Evolutionary conservation across 2,797 vertebrate species (phyloP), one percentile per base, ranked within the genome.

Genomic region (Artibeus lituratus): DNA sequence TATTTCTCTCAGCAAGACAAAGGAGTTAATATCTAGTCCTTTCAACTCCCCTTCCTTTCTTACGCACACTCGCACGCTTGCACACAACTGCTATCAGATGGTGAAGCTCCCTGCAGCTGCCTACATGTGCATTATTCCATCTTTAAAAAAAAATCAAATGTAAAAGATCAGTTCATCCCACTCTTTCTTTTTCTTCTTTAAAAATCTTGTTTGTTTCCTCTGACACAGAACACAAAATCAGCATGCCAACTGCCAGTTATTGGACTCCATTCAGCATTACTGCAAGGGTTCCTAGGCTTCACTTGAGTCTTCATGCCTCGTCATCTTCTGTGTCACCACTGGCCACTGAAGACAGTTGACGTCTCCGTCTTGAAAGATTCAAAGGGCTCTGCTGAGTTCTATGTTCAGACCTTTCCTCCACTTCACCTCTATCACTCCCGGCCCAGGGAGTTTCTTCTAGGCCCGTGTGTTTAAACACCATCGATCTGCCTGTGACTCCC

Each of bases 1-100:
- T 93, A 86, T 92, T 93, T 95, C 94, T 96, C 96, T 94, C 77
- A 85, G 92, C 80, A 96, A 96, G 87, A 96, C 91, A 96, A 94
- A 97, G 42, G 94, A 85, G 82, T 82, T 95, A 78, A 93, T 88
- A 88, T 83, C 57, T 83, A 32, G 62, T 69, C 32, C 62, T 90
- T 89, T 74, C 78, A 81, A 42, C 55, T 89, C 37, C 37, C 47
- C 32, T 92, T 94, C 74, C 51, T 93, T 90, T 26, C 76, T 80
- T 74, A 32, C 59, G 12, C 18, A 7, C 62, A 22, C 35, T 19
- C 2, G 7, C 22, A 16, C 74, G 69, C 15, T 44, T 51, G 18
- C 39, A 62, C 42, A 76, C n/a, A 32, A 84, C 11, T 57, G 55
- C 42, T 67, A 49, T 74, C 59, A 57, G 14, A 29, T 42, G 47